Conservation (phyloP, 2,113 vertebrate genomes). For the Pardalotus punctatus region DNA sequence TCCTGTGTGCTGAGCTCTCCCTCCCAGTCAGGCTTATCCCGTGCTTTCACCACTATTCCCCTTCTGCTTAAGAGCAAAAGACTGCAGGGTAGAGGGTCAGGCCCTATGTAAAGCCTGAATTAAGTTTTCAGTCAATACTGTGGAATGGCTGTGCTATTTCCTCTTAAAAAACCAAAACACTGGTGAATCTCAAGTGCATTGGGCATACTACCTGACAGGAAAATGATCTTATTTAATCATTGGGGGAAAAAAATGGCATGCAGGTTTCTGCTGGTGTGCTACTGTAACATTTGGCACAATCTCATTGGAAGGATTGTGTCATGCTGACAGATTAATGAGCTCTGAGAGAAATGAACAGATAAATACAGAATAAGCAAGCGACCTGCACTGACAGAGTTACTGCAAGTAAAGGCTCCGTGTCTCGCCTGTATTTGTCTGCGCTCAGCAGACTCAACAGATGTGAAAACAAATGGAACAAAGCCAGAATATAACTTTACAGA, state of each 20-base stretch:
- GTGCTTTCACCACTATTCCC: neutral
- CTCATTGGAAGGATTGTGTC: constrained; percentile 41
- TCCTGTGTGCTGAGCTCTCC: constrained; percentile 3
- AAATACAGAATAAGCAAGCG: neutral
- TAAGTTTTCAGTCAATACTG: neutral
- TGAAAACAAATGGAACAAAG: constrained; percentile 20
- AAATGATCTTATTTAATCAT: constrained; percentile 34
- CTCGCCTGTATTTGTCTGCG: constrained; percentile 17
- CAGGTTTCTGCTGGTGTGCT: constrained; percentile 36
- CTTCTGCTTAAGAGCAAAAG: neutral
- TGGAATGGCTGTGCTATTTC: neutral
- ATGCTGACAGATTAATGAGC: neutral
- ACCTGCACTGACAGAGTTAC: constrained; percentile 17
- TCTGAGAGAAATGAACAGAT: constrained; percentile 21
- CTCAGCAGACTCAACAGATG: constrained; percentile 8
- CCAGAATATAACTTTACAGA: neutral
- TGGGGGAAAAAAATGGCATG: neutral
- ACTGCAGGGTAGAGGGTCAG: neutral
- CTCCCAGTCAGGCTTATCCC: neutral
- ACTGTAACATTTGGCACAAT: constrained; percentile 9
- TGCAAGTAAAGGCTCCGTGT: constrained; percentile 8
- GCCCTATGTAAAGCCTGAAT: constrained; percentile 12
- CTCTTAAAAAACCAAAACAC: neutral
- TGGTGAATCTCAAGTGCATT: neutral
- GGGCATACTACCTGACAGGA: neutral